Conservation (phyloP, 1,140 invertebrate genomes). For the Lethocerus indicus region DNA sequence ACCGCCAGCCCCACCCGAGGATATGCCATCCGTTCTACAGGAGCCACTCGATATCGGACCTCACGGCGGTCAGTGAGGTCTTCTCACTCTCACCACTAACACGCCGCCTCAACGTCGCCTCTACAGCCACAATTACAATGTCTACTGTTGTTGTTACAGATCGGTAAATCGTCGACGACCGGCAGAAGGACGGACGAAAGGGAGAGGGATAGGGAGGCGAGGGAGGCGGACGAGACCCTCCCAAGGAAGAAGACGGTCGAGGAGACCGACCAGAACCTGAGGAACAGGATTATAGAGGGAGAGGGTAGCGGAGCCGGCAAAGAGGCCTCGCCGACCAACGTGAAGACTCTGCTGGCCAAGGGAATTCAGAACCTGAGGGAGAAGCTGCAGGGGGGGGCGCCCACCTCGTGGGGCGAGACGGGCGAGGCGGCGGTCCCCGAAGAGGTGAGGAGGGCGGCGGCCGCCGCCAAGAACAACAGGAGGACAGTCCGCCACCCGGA, state of each 20-base stretch:
- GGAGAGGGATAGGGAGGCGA: conserved; percentile 4
- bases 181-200: conserved; percentile 9
- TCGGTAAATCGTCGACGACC: conserved; percentile 13
- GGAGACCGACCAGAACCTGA: too few relatives aligned
- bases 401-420: too few relatives aligned
- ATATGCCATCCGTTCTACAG: conserved; percentile 47
- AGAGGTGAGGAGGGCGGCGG: conserved; percentile 49
- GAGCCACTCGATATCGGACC: conserved; percentile 45
- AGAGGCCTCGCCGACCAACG: conserved; percentile 16
- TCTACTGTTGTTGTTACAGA: conserved; percentile 5
- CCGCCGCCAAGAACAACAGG: conserved; percentile 44
- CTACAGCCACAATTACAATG: too few relatives aligned
- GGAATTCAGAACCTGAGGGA: conserved; percentile 23
- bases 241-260: too few relatives aligned
- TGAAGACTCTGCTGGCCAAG: conserved; percentile 19
- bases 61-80: conserved; percentile 26
- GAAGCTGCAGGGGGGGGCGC: too few relatives aligned
- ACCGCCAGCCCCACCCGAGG: conserved; percentile 26
- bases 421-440: conserved; percentile 30
- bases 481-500: conserved; percentile 22
- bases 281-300: too few relatives aligned
- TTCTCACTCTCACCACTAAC: background rate
- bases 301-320: too few relatives aligned
- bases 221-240: conserved; percentile 11
- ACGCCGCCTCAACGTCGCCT: conserved; percentile 4